Conservation (phyloP, 1,140 invertebrate genomes). For the Oryctes rhinoceros region DNA sequence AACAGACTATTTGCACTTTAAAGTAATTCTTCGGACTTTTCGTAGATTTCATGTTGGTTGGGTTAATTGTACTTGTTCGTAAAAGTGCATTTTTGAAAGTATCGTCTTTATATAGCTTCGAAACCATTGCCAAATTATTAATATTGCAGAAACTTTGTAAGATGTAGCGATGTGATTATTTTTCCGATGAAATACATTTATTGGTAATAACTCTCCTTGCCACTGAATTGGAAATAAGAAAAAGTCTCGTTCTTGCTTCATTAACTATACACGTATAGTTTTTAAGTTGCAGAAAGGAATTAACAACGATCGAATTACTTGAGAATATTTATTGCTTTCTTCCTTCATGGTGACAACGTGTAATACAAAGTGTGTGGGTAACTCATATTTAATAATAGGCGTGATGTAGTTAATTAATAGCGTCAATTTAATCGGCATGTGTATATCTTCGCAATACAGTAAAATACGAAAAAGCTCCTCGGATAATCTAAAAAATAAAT, state of each 20-base stretch:
- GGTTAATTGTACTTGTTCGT: background rate
- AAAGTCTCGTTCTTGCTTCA: too few relatives aligned
- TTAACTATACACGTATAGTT: too few relatives aligned
- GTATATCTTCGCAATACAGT: background rate
- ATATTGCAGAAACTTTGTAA: background rate
- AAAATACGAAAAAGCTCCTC: background rate
- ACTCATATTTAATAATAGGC: too few relatives aligned
- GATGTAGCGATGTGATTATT: background rate
- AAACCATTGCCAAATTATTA: background rate
- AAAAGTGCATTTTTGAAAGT: background rate
- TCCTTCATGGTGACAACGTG: too few relatives aligned
- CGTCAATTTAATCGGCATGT: background rate
- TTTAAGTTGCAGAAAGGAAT: too few relatives aligned
- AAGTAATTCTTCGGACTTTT: background rate
- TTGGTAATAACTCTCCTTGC: too few relatives aligned
- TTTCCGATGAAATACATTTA: background rate
- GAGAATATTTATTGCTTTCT: too few relatives aligned
- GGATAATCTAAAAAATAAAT: background rate
- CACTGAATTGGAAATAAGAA: too few relatives aligned
- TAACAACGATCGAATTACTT: too few relatives aligned
- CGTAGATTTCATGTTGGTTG: background rate
- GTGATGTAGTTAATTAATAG: too few relatives aligned
- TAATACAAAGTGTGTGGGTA: too few relatives aligned
- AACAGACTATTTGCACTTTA: constrained; percentile 24
- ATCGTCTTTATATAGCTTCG: background rate